Evolutionary conservation across 2,113 vertebrate genomes (phyloP).

Genomic region (Elanus axillaris): DNA sequence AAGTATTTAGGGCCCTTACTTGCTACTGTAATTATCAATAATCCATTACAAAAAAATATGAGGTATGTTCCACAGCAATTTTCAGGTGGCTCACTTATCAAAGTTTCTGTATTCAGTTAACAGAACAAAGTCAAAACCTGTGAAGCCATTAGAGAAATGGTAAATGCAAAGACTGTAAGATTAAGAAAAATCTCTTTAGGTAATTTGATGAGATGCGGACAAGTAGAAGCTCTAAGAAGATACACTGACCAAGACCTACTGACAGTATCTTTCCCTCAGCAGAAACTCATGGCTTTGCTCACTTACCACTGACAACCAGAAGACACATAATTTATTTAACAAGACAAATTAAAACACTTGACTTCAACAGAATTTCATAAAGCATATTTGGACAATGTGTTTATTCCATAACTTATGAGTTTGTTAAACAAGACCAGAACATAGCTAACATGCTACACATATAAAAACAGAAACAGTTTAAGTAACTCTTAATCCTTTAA

Average conservation of each 20-base stretch:
- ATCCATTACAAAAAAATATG: neutral
- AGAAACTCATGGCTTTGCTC: neutral
- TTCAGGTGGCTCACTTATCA: neutral
- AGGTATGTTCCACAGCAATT: neutral
- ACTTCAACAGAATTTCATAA: neutral
- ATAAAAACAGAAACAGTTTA: neutral
- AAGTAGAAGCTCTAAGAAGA: neutral
- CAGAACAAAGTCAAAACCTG: neutral
- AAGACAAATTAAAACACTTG: neutral
- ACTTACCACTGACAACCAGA: neutral
- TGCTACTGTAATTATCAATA: neutral
- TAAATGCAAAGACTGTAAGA: neutral
- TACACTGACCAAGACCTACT: neutral
- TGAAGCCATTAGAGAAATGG: neutral
- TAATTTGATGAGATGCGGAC: neutral
- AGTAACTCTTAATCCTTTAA: neutral
- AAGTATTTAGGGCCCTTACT: neutral
- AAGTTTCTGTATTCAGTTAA: neutral
- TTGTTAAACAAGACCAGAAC: neutral
- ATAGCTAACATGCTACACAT: neutral
- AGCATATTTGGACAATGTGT: neutral
- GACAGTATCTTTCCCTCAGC: neutral
- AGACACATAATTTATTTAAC: neutral
- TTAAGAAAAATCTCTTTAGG: neutral
- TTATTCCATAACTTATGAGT: neutral